Base-by-base conservation (phyloP, 2,113 vertebrate genomes). In the Poeciliopsis turrubarensis region DNA sequence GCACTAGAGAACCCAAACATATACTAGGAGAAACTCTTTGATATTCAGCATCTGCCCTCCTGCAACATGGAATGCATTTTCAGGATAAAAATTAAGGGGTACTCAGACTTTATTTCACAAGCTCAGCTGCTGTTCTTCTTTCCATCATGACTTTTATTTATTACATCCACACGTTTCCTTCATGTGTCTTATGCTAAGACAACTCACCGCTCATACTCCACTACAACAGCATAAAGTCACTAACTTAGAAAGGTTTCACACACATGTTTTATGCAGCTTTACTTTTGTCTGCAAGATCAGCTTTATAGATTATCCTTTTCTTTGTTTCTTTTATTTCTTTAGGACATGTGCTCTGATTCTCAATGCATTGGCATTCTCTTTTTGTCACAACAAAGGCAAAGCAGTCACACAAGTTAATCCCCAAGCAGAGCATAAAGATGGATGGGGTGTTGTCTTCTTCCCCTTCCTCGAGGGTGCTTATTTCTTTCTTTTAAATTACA, bases 1-100 rank as follows among this genome's bases (percentile, higher is more conserved):
- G 47, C 69, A 63, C 27, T 71, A 13, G 47, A 61, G 26, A 60
- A 25, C 68, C 63, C 32, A 71, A 88, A 73, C 30, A 65, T 41
- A 62, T 11, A 2, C 22, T 2, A 68, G 75, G 31, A 79, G 82
- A 72, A 79, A 76, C 82, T 70, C 60, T 57, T 57, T 79, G 62
- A n/a, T 25, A 13, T 31, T 74, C 60, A 70, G 30, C 66, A 51
- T 72, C 68, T 65, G 75, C 64, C 60, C 29, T 68, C n/a, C 57
- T n/a, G 22, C 66, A 69, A 75, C 47, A 44, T 75, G 78, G 27
- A 32, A 13, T 32, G 79, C 67, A 86, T 72, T 29, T 31, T 17
- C 63, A 71, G 65, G 41, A 41, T 31, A 44, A 72, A 60, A 60
- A 27, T 54, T 1, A 3, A 13, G 71, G 69, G 60, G 25, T 63